Percentiles rank a stretch among this genome's conserved stretches.
Conservation (phyloP, 2,888 invertebrate species). For the Pharmacophagus antenor region DNA sequence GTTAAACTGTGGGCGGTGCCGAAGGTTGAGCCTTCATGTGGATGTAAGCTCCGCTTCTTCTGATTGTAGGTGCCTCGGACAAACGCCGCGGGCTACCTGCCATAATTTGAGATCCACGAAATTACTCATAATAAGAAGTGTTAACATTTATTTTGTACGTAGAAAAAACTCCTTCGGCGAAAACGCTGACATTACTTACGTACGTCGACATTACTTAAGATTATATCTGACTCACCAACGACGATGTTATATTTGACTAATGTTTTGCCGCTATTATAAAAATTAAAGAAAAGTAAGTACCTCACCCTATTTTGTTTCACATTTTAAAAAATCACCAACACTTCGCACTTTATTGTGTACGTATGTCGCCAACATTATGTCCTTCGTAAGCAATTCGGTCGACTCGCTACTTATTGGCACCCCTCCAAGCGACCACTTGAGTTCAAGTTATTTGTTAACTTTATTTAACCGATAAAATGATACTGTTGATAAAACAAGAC, state of each 20-base stretch:
- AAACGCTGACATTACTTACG: conserved; percentile 47
- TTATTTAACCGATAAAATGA: conserved; percentile 53
- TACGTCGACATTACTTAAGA: conserved; percentile 45
- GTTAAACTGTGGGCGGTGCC: conserved; percentile 75
- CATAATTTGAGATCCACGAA: conserved; percentile 73
- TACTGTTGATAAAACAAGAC: conserved; percentile 39
- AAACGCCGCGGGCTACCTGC: conserved; percentile 76
- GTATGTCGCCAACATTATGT: conserved; percentile 53
- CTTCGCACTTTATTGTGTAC: conserved; percentile 46
- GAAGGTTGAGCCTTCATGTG: conserved; percentile 62
- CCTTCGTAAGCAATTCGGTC: conserved; percentile 56
- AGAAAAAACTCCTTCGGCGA: conserved; percentile 57
- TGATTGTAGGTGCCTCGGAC: conserved; percentile 54
- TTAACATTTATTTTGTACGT: conserved; percentile 67
- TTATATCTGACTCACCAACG: conserved; percentile 56
- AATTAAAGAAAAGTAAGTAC: conserved; percentile 27
- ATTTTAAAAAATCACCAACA: conserved; percentile 42
- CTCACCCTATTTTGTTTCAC: conserved; percentile 26
- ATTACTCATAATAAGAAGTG: conserved; percentile 79
- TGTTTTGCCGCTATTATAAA: conserved; percentile 12
- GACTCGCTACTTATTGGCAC: conserved; percentile 57
- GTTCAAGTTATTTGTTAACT: conserved; percentile 64
- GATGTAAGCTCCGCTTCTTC: conserved; percentile 40
- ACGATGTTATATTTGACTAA: background rate
- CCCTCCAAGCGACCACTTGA: conserved; percentile 58